These are phyloP conservation scores for Sarcophaga rosellei DNA, from an alignment of 2,888 invertebrate species.

Conservation along the genomic window DNA sequence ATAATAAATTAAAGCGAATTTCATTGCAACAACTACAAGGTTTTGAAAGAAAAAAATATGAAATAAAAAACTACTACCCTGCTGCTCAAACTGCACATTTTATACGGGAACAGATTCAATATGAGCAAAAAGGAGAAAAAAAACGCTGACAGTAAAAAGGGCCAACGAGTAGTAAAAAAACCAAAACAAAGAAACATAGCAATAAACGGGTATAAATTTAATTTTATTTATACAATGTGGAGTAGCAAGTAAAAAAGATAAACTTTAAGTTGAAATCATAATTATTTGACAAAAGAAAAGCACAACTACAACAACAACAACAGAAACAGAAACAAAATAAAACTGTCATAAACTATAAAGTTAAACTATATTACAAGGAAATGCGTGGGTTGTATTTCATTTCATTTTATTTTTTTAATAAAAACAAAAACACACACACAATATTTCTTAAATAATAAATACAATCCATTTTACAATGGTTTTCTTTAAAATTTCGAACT, in stretches of 20 bases:
- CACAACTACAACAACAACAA: conserved; percentile 30
- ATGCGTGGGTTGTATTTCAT: conserved; percentile 61
- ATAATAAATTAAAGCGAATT: conserved; percentile 65
- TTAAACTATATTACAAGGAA: conserved; percentile 65
- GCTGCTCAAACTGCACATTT: conserved; percentile 9
- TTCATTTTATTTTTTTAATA: background rate
- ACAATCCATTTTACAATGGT: background rate
- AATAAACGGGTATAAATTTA: background rate
- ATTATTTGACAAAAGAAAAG: conserved; percentile 57
- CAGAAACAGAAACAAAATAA: conserved; percentile 34
- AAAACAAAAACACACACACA: background rate
- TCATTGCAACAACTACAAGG: conserved; percentile 56
- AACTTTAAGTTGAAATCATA: conserved; percentile 50
- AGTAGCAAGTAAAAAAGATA: conserved; percentile 44
- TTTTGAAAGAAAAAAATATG: conserved; percentile 14
- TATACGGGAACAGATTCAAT: background rate
- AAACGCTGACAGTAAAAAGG: conserved; percentile 19
- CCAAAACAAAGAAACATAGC: background rate
- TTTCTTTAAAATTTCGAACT: background rate
- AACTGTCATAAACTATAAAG: conserved; percentile 50
- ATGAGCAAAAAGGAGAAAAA: background rate
- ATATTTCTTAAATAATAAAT: background rate
- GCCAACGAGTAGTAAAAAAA: conserved; percentile 23
- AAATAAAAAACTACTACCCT: conserved; percentile 12
- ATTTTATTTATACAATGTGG: conserved; percentile 10